Percentiles rank a stretch among this genome's conserved stretches.
Conservation (phyloP, 1,140 invertebrate species). For the Caerostris darwini region DNA sequence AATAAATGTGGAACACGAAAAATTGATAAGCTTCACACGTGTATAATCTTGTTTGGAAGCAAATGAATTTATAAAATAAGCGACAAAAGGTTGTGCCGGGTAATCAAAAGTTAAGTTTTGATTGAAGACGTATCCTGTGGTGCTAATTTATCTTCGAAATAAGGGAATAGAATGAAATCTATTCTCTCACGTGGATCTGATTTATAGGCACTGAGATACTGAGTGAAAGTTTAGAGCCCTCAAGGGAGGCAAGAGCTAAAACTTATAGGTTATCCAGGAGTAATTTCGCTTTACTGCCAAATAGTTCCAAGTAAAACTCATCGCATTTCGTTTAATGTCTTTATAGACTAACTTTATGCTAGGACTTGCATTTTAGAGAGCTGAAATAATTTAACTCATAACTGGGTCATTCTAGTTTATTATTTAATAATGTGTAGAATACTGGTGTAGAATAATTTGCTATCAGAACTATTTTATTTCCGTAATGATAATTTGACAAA, state of each 20-base stretch:
- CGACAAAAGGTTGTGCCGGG: not conserved
- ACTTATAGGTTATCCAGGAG: not conserved
- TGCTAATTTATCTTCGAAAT: not conserved
- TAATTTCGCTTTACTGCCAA: constrained; percentile 7
- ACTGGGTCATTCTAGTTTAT: not conserved
- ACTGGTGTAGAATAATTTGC: too few relatives aligned
- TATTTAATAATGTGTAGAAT: not conserved
- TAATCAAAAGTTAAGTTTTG: not conserved
- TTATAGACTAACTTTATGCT: not conserved
- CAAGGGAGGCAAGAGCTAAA: not conserved
- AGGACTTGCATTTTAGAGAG: not conserved
- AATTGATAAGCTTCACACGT: not conserved
- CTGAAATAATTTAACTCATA: not conserved
- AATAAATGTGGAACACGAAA: not conserved
- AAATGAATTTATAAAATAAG: not conserved
- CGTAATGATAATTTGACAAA: too few relatives aligned
- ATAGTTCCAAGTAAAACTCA: not conserved
- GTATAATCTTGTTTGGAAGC: not conserved
- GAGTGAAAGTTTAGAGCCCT: not conserved
- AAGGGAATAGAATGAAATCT: not conserved
- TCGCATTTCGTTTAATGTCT: not conserved
- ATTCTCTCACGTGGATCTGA: not conserved
- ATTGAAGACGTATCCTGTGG: constrained; percentile 1
- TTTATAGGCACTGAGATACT: not conserved
- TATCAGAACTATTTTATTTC: too few relatives aligned